Base-by-base conservation (phyloP, 2,888 invertebrate genomes). In the Caenorhabditis plicata region DNA sequence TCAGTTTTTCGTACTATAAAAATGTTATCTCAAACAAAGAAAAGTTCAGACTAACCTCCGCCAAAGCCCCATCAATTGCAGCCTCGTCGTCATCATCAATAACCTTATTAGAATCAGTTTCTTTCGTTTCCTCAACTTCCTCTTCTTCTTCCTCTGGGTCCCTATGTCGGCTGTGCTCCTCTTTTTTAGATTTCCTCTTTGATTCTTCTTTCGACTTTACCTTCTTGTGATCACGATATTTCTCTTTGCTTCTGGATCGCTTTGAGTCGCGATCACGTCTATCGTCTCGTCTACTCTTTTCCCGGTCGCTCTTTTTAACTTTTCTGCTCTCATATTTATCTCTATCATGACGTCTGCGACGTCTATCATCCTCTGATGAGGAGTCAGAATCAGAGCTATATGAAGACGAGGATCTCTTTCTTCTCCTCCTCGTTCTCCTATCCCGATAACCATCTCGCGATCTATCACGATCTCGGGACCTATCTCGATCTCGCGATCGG, bases 41-140 rank as follows among this genome's bases (percentile, higher is more conserved):
- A n/a, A n/a, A n/a, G n/a, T n/a, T n/a, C n/a, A n/a, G n/a, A n/a
- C n/a, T n/a, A n/a, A n/a, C n/a, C 31, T 42, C 31, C 20, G 42
- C 42, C 11, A 33, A 33, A 22, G 44, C 44, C 17, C 33, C 35
- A 22, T 57, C 57, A 15, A 51, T 51, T 9, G n/a, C 56, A 36
- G 38, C 51, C 25, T 45, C 47, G 13, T 51, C 56, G 22, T 57
- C 47, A 9, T 50, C 50, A 25, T 56, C 49, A 31, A 41, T 41
- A 3, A n/a, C 5, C 5, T n/a, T n/a, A 29, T 29, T 29, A 29
- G 11, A 29, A 7, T 9, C n/a, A 38, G 32, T 23, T 51, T 50
- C 22, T 56, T 46, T 35, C 11, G 22, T 8, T 27, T 36, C 25
- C 46, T 58, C 29, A 9, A 23, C 38, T n/a, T 56, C 38, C 20